Evolutionary conservation across 92 coral and sea anemone species (phyloP), one percentile per base, ranked within the genome.

Genomic region (Porites rus): DNA sequence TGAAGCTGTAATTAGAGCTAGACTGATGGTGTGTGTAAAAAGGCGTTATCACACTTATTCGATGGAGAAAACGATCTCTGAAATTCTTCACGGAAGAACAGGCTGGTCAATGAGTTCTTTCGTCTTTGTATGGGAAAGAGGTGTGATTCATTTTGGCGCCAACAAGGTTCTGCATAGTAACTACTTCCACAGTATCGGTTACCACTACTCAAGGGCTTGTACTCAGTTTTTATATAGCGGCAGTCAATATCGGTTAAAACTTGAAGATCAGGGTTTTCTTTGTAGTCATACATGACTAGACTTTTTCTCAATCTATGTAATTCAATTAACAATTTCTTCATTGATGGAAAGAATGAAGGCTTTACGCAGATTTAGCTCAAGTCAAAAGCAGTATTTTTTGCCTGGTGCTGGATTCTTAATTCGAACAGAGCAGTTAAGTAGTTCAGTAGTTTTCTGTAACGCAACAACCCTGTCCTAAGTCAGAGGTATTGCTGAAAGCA

Each of bases 291-390:
- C 21, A 43, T 25, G 53, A 71, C 59, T 52, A 22, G 46, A 38
- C 6, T 8, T 14, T 10, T 60, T 25, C 61, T 59, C 51, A 56
- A 20, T 54, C 12, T 59, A 19, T 28, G 46, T 69, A 81, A 81
- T 81, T 71, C 22, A 81, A 81, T 81, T 81, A 81, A 81, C 76
- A 69, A 71, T 25, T 81, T 14, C 50, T 38, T 24, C 51, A 66
- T 43, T 51, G 51, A 19, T 9, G 43, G n/a, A 81, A n/a, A 56
- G 17, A 38, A 79, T 22, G 28, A 25, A n/a, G 25, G 18, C 50
- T 6, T 12, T 50, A 10, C 16, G 24, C 12, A 19, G 52, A 50
- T 73, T 73, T 19, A 17, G 72, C 14, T 67, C 72, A 14, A 20
- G 21, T 53, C 78, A 60, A 28, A 18, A 38, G 46, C 46, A 38